Evolutionary conservation across 2,888 invertebrate genomes (phyloP), one percentile per base, ranked within the genome.

Genomic region (Cheilosia variabilis): DNA sequence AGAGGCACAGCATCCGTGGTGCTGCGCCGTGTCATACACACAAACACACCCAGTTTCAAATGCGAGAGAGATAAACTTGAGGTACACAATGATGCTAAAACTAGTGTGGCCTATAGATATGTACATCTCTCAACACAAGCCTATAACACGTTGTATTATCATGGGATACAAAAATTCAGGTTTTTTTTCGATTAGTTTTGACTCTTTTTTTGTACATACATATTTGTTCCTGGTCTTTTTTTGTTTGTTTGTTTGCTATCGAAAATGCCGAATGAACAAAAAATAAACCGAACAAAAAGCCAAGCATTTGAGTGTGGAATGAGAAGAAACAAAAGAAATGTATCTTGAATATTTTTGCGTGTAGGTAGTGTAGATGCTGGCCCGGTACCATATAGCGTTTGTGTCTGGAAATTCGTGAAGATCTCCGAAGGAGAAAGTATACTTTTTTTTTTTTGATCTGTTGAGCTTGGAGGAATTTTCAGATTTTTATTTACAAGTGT

Each of bases 121-220:
- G 22, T 37, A 37, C 37, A 37, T 37, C 37, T 58, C 76, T 57
- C 57, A 45, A 73, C 73, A 73, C 55, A 63, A 45, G 55, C 19
- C 57, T 50, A 58, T 65, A 50, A 37, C 58, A 43, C 31, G 22
- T 50, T 72, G 60, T 58, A 66, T 47, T 41, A 66, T 57, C 73
- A 60, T 58, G 58, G 50, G 43, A 52, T 52, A 68, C 57, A 60
- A 65, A 60, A 76, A 76, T 66, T 76, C 76, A 60, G 76, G 66
- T 76, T 76, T 66, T 76, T 66, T 66, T 66, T 76, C 57, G 75
- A 75, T 75, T 57, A 57, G 53, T 73, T 73, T 73, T 73, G 63
- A 34, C 45, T 73, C 34, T 60, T 73, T 62, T 13, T 52, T 41
- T 50, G 3, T 31, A 13, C 3, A 13, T 37, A 37, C 13, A 7